Evolutionary conservation across 2,888 invertebrate genomes (phyloP), one percentile per base, ranked within the genome.

Genomic region (Xestia sexstrigata): DNA sequence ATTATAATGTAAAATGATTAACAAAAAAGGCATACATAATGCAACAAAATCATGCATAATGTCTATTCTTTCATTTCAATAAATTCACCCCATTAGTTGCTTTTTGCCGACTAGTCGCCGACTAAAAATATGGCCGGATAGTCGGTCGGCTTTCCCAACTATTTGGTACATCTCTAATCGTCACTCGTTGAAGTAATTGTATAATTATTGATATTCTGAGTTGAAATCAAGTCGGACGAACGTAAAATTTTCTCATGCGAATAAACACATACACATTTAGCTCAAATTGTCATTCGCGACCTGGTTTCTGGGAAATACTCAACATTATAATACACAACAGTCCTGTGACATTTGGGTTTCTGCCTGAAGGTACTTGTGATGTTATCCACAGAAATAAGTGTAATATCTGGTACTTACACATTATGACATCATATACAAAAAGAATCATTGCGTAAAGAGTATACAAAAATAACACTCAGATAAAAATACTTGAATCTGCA

Each of bases 381-480:
- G 58, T 26, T 58, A 58, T 26, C 6, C 26, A 58, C 26, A 58
- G 26, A 58, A 58, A 58, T 26, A 58, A 15, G 7, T 58, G 7
- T 9, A 9, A n/a, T 23, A n/a, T 45, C 13, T 23, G 42, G 9
- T 6, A 39, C 6, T 9, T 42, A 11, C 6, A 47, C 35, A 23
- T 63, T 13, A 13, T 49, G 35, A 26, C 39, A 20, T 30, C 2
- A 23, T 20, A 39, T 11, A 42, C 17, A 30, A 58, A 45, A 47
- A 47, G 1, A 69, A 15, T 76, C 3, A 17, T 39, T 17, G 0
- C 26, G 8, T 9, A 58, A 45, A 23, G 23, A 55, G 2, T n/a
- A 42, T 39, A 39, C 0, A 30, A 79, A 79, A 30, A 42, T 49
- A 49, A 49, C 58, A 9, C 30, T 45, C 17, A 76, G 13, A 76